Evolutionary conservation across 53 echinoderm and acorn worm species (phyloP).

Genomic region (Echinometra lucunter): DNA sequence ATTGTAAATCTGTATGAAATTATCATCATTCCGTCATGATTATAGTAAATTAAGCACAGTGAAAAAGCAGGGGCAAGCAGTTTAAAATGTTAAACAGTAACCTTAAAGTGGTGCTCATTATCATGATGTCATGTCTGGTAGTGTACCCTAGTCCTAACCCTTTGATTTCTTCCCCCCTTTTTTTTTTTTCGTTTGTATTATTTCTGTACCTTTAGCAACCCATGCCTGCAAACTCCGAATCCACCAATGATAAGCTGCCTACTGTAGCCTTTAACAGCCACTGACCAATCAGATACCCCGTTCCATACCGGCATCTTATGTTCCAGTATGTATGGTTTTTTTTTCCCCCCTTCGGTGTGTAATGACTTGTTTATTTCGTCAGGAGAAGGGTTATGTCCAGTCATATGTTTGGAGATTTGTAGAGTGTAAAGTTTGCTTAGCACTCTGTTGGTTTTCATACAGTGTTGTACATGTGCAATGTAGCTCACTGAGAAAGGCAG

Average conservation of each 20-base stretch:
- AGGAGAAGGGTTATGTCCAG: neutral
- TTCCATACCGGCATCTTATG: constrained; percentile 59
- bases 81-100: neutral
- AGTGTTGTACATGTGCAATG: no score
- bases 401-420: neutral
- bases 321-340: constrained; percentile 70
- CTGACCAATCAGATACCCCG: constrained; percentile 59
- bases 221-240: constrained; percentile 58
- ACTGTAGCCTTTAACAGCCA: constrained; percentile 66
- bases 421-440: neutral
- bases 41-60: neutral
- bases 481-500: no score
- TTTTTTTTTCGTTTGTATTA: constrained; percentile 23
- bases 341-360: constrained; percentile 21
- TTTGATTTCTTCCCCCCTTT: constrained; percentile 9
- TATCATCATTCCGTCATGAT: no score
- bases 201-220: constrained; percentile 65
- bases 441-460: neutral
- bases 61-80: neutral
- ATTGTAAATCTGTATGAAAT: no score
- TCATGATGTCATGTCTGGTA: neutral
- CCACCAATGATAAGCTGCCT: constrained; percentile 67
- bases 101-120: neutral
- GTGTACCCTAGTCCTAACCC: constrained; percentile 14
- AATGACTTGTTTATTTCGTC: neutral